Evolutionary conservation across 2,797 vertebrate species (phyloP).

Genomic region (Emys orbicularis): DNA sequence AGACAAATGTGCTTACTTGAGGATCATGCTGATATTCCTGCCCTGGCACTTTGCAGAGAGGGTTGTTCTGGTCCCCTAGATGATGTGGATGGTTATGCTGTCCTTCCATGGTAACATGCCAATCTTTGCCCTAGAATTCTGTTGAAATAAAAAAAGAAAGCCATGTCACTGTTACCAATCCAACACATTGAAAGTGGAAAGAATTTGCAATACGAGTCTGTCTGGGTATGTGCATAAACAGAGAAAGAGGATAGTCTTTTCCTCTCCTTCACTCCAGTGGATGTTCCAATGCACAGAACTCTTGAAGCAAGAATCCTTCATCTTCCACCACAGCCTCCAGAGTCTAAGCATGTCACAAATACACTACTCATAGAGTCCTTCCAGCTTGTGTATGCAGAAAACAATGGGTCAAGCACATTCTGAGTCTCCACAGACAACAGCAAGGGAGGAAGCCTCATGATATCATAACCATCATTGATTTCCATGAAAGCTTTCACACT

Average conservation of each 20-base stretch:
- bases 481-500: accelerated
- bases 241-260: neutral
- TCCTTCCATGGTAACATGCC: slow-evolving; percentile 91
- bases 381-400: neutral
- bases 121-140: slow-evolving; percentile 59
- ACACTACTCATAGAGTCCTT: neutral
- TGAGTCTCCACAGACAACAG: accelerated
- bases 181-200: accelerated
- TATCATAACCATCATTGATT: accelerated
- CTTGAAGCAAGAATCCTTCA: accelerated
- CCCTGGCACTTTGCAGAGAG: slow-evolving; percentile 82
- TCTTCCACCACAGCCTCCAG: accelerated
- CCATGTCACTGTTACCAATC: neutral
- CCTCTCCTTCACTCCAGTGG: neutral
- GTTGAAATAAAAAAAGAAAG: slow-evolving; percentile 40
- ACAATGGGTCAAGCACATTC: neutral
- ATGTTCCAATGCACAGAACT: accelerated
- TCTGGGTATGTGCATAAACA: neutral
- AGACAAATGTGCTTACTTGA: slow-evolving; percentile 78
- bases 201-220: neutral
- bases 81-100: slow-evolving; percentile 86
- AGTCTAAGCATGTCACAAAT: accelerated
- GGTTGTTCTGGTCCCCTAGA: slow-evolving; percentile 88
- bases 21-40: slow-evolving; percentile 82
- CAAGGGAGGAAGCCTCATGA: accelerated